phyloP scores from a whole-genome alignment of 2,888 invertebrate genomes.

The Andrena bucephala region DNA sequence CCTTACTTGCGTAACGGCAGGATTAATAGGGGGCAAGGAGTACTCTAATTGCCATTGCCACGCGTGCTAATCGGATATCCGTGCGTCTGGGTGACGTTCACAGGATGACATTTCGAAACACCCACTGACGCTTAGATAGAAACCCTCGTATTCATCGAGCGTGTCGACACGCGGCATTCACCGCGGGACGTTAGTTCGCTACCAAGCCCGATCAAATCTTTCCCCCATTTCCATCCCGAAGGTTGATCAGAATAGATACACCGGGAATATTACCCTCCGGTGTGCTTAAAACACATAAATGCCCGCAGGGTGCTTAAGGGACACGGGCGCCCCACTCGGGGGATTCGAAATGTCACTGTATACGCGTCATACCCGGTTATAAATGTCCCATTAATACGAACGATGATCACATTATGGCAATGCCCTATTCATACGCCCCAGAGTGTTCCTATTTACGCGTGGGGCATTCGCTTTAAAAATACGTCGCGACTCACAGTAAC shows the following conservation, averaged over 20 bases:
- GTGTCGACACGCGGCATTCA: neutral
- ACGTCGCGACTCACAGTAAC: neutral
- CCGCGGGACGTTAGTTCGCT: too few species aligned
- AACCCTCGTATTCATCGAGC: neutral
- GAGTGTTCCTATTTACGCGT: conserved; percentile 7
- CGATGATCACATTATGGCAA: neutral
- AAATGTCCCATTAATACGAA: neutral
- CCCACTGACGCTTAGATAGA: neutral
- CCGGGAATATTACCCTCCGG: neutral
- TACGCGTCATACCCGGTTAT: neutral
- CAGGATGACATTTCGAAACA: conserved; percentile 6
- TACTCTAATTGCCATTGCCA: neutral
- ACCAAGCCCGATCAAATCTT: too few species aligned
- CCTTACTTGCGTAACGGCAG: neutral
- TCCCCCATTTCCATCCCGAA: too few species aligned
- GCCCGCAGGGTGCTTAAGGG: neutral
- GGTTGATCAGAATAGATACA: too few species aligned
- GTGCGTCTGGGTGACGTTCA: neutral
- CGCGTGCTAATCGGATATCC: neutral
- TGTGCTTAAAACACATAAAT: neutral
- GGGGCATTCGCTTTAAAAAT: neutral
- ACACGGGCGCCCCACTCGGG: too few species aligned
- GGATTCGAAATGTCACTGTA: neutral
- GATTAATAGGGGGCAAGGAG: neutral
- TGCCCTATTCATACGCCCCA: neutral